Base-by-base conservation (phyloP, 2,797 vertebrate genomes). In the Platalea minor region DNA sequence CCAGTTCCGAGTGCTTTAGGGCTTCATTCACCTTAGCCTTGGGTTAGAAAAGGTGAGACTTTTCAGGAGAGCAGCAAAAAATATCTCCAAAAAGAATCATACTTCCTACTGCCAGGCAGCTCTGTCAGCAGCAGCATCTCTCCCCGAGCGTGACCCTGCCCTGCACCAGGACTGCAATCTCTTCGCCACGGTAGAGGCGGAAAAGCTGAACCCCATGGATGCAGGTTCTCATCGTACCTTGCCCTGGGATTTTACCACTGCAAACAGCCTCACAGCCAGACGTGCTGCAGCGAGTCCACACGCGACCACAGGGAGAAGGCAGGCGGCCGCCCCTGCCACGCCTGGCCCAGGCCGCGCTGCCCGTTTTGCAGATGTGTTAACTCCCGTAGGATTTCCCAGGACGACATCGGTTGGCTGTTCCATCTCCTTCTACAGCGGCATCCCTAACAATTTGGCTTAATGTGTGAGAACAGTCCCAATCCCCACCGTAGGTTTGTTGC, bases 301-400 rank as follows among this genome's bases (percentile, higher is more conserved):
- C 0, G 10, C 13, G 51, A 46, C 3, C 19, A 28, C 20, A 1
- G 0, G 13, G 25, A 54, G 73, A 31, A 57, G 72, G 51, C 51
- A 63, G 2, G 0, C 26, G 29, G 10, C 10, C 4, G 39, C 31
- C 50, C 10, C 35, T 1, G 56, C 28, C n/a, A 1, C 0, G 3
- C 15, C 3, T 7, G 60, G 45, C 64, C 28, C 67, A 1, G 37
- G 7, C 20, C 5, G 2, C 31, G 1, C 39, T 20, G 75, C 64
- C 37, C 5, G 1, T 48, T 91, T 64, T 73, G 88, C 85, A 33
- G 54, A 59, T 23, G 72, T 9, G 65, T 4, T 31, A 25, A 70
- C 4, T 74, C 51, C 35, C 33, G 53, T 8, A 7, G 13, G 70
- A 46, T 11, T 65, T 59, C 83, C 45, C 80, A 7, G 64, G 37